Evolutionary conservation across 2,888 invertebrate genomes (phyloP), one percentile per base, ranked within the genome.

Genomic region (Bedellia somnulentella): DNA sequence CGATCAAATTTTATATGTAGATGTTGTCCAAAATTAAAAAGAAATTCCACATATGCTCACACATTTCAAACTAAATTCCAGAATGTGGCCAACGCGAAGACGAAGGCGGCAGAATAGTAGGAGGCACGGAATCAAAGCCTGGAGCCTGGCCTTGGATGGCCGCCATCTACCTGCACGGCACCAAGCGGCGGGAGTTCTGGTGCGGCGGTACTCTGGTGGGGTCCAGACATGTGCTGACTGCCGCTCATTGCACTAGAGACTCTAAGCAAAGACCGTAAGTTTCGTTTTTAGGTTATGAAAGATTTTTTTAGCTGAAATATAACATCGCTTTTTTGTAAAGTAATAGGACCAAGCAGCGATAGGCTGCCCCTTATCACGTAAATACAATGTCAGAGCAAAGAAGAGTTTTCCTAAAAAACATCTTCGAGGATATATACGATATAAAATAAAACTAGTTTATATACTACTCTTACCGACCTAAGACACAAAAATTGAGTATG

Each of bases 91-190:
- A 89, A 40, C 83, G 87, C 38, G 90, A 87, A 67, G 84, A 85
- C 46, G 90, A 87, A 30, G 86, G 87, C 24, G 92, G 89, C 38
- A 82, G 95, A 3, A 91, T 96, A 24, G 95, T 96, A 1, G 96
- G 96, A 0, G 96, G 96, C 3, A 85, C 87, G 31, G 86, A 88
- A 52, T 80, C 93, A 0, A 76, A 86, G 14, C 85, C 90, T 0
- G 94, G 94, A 0, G 83, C 90, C 30, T 93, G 93, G 92, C 95
- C 96, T 0, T 96, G 95, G 95, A 89, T 96, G 88, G 95, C 91
- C 0, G 94, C 94, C 2, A 92, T 94, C 43, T 94, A 89, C 61
- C 77, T 94, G 27, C 91, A 92, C 49, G 93, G 92, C 5, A 83
- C 86, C 21, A 83, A 87, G 44, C 80, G 91, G 15, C 85, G 89